Percentiles rank a stretch among this genome's conserved stretches.
Conservation (phyloP, 2,797 vertebrate genomes). For the Sebastiscus tertius region DNA sequence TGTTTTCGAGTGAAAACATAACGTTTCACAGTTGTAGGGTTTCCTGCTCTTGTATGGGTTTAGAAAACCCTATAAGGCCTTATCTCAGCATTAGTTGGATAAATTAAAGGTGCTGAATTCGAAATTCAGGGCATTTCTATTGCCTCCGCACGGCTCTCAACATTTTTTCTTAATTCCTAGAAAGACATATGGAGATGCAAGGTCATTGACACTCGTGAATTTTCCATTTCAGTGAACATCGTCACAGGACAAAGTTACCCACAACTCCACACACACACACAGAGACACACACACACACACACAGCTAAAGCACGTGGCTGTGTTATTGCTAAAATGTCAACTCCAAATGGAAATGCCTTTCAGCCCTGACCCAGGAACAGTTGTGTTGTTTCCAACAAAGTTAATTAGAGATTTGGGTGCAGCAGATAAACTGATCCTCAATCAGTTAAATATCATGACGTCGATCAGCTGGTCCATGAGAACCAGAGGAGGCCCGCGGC, state of each 20-base stretch:
- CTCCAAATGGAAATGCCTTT: neutral
- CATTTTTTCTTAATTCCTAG: conserved; percentile 8
- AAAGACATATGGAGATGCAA: neutral
- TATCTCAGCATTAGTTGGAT: neutral
- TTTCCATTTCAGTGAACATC: conserved; percentile 4
- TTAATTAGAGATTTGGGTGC: neutral
- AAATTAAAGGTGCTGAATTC: neutral
- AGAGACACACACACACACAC: conserved; percentile 3
- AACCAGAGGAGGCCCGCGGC: conserved; percentile 35
- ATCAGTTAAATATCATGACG: conserved; percentile 13
- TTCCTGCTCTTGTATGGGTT: neutral
- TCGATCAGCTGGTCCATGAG: conserved; percentile 50
- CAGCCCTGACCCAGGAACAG: conserved; percentile 13
- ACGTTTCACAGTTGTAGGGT: neutral
- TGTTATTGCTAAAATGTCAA: conserved; percentile 19
- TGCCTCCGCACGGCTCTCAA: too few species aligned
- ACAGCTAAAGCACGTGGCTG: neutral
- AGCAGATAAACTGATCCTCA: conserved; percentile 13
- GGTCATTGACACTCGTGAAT: neutral
- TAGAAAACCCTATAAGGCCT: neutral
- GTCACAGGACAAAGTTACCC: neutral
- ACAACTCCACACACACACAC: neutral
- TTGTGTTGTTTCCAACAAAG: neutral
- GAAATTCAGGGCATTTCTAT: too few species aligned
- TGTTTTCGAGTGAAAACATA: neutral